Percentiles rank a stretch among this genome's conserved stretches.
Evolutionary conservation across 2,797 vertebrate species (phyloP).

Genomic region (Myripristis murdjan): DNA sequence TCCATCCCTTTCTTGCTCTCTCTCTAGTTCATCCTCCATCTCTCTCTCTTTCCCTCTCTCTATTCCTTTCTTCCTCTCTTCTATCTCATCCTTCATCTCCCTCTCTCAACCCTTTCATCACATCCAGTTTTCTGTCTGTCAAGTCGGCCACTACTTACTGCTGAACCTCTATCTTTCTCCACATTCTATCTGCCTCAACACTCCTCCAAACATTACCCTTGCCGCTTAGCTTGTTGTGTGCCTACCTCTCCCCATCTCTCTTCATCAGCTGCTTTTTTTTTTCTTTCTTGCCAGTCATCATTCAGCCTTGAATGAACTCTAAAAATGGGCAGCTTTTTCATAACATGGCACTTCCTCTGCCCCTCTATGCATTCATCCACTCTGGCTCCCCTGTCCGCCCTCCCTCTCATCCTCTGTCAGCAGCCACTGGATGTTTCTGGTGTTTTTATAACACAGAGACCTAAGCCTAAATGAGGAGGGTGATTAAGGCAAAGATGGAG

Average conservation of each 20-base stretch:
- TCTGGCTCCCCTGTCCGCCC: slow-evolving; percentile 40
- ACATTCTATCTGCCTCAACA: slow-evolving; percentile 51
- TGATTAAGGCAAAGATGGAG: slow-evolving; percentile 92
- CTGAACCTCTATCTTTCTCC: slow-evolving; percentile 35
- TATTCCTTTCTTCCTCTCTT: too few species aligned
- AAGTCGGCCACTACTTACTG: slow-evolving; percentile 54
- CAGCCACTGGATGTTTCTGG: slow-evolving; percentile 47
- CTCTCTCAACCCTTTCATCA: slow-evolving; percentile 89
- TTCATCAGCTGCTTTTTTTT: slow-evolving; percentile 25
- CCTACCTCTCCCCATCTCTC: slow-evolving; percentile 48
- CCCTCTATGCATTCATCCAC: slow-evolving; percentile 43
- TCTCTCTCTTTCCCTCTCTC: too few species aligned
- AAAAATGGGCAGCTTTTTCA: slow-evolving; percentile 45
- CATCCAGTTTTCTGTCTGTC: slow-evolving; percentile 74
- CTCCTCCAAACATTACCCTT: slow-evolving; percentile 47
- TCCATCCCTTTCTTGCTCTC: slow-evolving; percentile 22
- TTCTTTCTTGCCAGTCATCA: slow-evolving; percentile 60
- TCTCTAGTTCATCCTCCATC: neutral
- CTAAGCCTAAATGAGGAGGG: slow-evolving; percentile 92
- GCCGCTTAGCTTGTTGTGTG: slow-evolving; percentile 43
- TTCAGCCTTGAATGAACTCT: slow-evolving; percentile 55
- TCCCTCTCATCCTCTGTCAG: slow-evolving; percentile 43
- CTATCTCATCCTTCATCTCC: too few species aligned
- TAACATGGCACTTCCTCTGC: slow-evolving; percentile 37
- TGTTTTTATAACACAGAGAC: slow-evolving; percentile 88